These are phyloP conservation scores for Tethya wilhelma DNA, from an alignment of 37 sponge, comb jelly and placozoan genomes.

Conservation along the genomic window DNA sequence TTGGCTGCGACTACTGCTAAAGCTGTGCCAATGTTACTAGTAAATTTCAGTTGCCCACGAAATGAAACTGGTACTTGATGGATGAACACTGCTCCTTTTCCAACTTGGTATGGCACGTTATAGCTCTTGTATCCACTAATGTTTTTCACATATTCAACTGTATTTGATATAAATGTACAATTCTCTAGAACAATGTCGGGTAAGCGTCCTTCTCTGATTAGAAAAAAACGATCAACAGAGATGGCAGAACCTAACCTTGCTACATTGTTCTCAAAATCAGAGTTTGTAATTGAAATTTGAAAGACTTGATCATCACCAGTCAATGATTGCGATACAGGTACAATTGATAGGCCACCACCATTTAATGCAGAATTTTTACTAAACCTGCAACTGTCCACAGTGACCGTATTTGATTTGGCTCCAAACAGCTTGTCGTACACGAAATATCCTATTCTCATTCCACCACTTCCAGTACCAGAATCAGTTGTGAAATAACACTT, in stretches of 20 bases:
- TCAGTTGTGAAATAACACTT: not conserved
- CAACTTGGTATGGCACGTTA: conserved; percentile 1
- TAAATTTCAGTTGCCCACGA: conserved; percentile 1
- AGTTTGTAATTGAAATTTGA: conserved; percentile 7
- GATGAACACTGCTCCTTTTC: conserved; percentile 51
- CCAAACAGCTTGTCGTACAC: not conserved
- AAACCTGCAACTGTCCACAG: not conserved
- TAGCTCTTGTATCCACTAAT: not conserved
- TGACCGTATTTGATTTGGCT: not conserved
- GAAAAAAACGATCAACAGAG: not conserved
- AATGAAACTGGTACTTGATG: conserved; percentile 35
- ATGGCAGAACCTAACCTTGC: conserved; percentile 48
- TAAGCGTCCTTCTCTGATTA: not conserved
- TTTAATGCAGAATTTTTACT: conserved; percentile 6
- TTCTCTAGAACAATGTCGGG: not conserved
- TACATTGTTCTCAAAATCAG: conserved; percentile 1
- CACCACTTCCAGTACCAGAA: conserved; percentile 46
- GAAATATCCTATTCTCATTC: conserved; percentile 31
- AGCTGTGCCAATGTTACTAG: conserved; percentile 43
- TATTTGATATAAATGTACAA: conserved; percentile 12
- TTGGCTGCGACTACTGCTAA: conserved; percentile 32
- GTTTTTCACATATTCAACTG: not conserved
- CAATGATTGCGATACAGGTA: not conserved
- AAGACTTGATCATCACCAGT: not conserved
- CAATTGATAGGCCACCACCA: conserved; percentile 49